Evolutionary conservation across 2,113 vertebrate species (phyloP), one percentile per base, ranked within the genome.

Genomic region (Alces alces): DNA sequence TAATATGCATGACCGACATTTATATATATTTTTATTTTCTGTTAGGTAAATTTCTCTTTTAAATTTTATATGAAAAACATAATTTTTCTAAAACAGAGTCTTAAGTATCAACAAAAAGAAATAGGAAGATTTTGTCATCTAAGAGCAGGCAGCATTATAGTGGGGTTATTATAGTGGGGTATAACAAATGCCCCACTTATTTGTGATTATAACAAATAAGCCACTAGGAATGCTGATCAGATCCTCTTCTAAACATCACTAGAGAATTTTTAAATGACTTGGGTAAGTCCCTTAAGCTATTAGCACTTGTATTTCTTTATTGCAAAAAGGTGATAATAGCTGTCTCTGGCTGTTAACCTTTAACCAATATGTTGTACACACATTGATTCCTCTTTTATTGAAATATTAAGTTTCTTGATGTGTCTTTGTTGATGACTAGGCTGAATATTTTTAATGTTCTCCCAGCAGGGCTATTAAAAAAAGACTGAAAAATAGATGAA

Each of bases 361-460:
- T 98, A 96, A 96, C 88, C 83, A 70, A 54, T 84, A 82, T 19
- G 76, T 55, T 85, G 14, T 96, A 25, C 47, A 89, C 89, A 95
- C 47, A 96, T 21, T 86, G 91, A 96, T 97, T 86, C 50, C 17
- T 94, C 80, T 93, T 97, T 91, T 86, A 83, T 86, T 95, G 90
- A 95, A 95, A 93, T 95, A 97, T 91, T 96, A 92, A 92, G n/a
- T 45, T 97, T 45, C 86, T 97, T 91, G 88, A 96, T 95, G 23
- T 96, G 47, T 92, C 80, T 97, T 58, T 96, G 33, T 90, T 92
- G 61, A 90, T 93, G 64, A 94, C n/a, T n/a, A 80, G 50, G 36
- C 5, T 92, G 84, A 92, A 73, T 89, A 89, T 58, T 82, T 93
- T 97, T 93, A 98, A 92, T 94, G 93, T 79, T 36, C 23, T 96